Percentiles rank a stretch among this genome's conserved stretches.
Conservation (phyloP, 2,888 invertebrate species). For the Muscina levida region DNA sequence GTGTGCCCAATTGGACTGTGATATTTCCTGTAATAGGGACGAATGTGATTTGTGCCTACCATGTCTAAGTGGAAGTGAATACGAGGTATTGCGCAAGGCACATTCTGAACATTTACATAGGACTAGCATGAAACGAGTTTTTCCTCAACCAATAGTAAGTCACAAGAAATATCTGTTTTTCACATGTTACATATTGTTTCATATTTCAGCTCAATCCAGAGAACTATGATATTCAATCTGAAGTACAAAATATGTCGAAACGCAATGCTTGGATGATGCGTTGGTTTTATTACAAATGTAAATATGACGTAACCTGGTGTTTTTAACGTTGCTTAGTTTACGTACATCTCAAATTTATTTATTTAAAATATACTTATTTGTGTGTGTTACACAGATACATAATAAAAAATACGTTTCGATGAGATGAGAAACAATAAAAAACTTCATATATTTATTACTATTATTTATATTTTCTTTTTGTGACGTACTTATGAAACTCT, state of each 20-base stretch:
- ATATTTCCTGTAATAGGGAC: slow-evolving; percentile 83
- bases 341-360: too few relatives aligned
- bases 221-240: slow-evolving; percentile 75
- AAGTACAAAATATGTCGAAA: slow-evolving; percentile 82
- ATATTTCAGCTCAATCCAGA: slow-evolving; percentile 68
- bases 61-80: slow-evolving; percentile 85
- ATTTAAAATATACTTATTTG: too few relatives aligned
- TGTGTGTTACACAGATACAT: too few relatives aligned
- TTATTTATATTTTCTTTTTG: too few relatives aligned
- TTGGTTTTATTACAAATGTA: slow-evolving; percentile 96
- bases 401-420: too few relatives aligned
- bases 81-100: slow-evolving; percentile 83
- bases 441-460: too few relatives aligned
- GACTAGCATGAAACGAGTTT: slow-evolving; percentile 89
- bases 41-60: slow-evolving; percentile 89
- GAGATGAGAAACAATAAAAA: too few relatives aligned
- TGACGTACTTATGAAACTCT: too few relatives aligned
- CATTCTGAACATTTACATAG: slow-evolving; percentile 90
- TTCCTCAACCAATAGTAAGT: slow-evolving; percentile 85
- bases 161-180: not conserved
- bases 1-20: slow-evolving; percentile 83
- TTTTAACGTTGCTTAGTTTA: slow-evolving; percentile 25
- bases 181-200: not conserved
- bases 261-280: slow-evolving; percentile 88
- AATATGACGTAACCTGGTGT: slow-evolving; percentile 90